Evolutionary conservation across 37 sponge, comb jelly and placozoan genomes (phyloP).

Genomic region (Agelas oroides): DNA sequence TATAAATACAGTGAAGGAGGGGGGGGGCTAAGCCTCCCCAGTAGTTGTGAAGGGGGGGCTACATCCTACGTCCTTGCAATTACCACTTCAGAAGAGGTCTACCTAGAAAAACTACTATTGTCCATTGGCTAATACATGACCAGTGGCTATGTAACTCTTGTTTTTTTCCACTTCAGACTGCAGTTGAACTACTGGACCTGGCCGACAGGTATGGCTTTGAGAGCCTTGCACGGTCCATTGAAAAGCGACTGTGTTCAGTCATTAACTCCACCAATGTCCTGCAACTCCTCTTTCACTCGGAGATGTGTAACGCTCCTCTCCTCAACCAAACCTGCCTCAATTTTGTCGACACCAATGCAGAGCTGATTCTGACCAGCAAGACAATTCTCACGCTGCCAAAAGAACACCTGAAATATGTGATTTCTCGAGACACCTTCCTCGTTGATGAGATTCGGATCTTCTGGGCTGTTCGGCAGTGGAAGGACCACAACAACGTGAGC

Average conservation of each 20-base stretch:
- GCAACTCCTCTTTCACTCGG: constrained; percentile 7
- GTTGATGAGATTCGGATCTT: constrained; percentile 32
- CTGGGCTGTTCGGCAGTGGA: constrained; percentile 30
- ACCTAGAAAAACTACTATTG: no score
- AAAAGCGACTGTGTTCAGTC: neutral
- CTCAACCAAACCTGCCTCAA: neutral
- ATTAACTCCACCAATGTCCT: constrained; percentile 6
- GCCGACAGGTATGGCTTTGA: constrained; percentile 24
- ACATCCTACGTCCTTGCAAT: no score
- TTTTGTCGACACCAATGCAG: constrained; percentile 25
- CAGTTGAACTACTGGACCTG: constrained; percentile 22
- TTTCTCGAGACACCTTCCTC: constrained; percentile 27
- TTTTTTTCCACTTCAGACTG: constrained; percentile 27
- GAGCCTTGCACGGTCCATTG: neutral
- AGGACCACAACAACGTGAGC: neutral
- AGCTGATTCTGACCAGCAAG: neutral
- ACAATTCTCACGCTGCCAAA: constrained; percentile 8
- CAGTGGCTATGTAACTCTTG: no score
- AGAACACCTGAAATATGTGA: constrained; percentile 15
- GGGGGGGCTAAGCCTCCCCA: no score
- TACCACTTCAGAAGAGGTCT: no score
- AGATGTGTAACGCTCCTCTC: neutral
- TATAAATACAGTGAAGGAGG: no score
- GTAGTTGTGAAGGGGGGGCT: no score
- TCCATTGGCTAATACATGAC: no score